Conservation (phyloP, 2,113 vertebrate genomes). For the Engystomops pustulosus region DNA sequence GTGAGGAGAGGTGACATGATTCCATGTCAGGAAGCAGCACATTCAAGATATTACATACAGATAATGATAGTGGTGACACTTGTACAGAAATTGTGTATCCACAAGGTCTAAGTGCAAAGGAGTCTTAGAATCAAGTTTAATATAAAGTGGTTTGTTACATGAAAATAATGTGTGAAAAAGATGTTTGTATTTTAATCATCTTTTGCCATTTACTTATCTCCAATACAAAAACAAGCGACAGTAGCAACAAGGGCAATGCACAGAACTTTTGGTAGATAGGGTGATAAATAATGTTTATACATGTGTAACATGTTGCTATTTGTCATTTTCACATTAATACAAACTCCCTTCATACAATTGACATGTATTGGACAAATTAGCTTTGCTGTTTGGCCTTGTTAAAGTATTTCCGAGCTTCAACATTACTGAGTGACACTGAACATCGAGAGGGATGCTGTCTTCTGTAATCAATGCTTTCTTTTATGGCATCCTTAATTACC, state of each 20-base stretch:
- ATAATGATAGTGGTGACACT: neutral
- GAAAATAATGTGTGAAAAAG: neutral
- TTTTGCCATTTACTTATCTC: neutral
- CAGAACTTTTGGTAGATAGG: neutral
- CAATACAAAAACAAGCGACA: constrained; percentile 1
- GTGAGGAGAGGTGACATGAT: no score
- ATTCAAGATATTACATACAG: neutral
- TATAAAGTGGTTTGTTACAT: no score
- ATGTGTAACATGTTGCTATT: neutral
- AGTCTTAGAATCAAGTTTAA: neutral
- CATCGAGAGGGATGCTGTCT: constrained; percentile 83
- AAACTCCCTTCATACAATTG: constrained; percentile 29
- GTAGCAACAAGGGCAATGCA: neutral
- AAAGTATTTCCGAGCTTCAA: constrained; percentile 84
- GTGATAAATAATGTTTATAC: constrained; percentile 40
- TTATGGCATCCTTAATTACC: constrained; percentile 90
- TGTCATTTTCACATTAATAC: neutral
- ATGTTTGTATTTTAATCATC: neutral
- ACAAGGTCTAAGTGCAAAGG: neutral
- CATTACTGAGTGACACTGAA: constrained; percentile 79
- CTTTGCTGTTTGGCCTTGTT: constrained; percentile 70
- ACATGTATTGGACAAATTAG: constrained; percentile 63
- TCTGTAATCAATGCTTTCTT: constrained; percentile 84
- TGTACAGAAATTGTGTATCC: neutral
- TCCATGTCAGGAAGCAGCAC: neutral